Conservation (phyloP, 2,797 vertebrate species). For the Muscicapa comitata region DNA sequence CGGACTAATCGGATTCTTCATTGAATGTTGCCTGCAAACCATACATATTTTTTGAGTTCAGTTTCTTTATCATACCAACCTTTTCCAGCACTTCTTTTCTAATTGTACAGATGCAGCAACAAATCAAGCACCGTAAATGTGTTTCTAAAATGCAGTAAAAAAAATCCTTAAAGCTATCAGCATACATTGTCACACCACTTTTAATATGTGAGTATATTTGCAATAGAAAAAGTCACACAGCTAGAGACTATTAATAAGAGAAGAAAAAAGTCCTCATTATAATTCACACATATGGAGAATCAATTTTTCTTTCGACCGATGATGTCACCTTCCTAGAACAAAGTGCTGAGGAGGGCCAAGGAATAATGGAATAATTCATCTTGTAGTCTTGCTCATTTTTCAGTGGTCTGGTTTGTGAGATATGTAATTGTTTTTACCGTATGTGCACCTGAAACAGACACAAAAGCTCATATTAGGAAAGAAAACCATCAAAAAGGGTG, state of each 20-base stretch:
- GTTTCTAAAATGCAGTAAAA: slow-evolving; percentile 24
- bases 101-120: slow-evolving; percentile 8
- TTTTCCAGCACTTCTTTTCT: slow-evolving; percentile 37
- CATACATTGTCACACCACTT: neutral
- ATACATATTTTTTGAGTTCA: neutral
- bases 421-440: neutral
- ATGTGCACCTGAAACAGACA: neutral
- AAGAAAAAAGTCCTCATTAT: neutral
- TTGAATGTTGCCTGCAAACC: slow-evolving; percentile 7
- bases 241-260: neutral
- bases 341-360: neutral
- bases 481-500: neutral
- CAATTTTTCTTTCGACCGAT: neutral
- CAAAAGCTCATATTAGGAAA: neutral
- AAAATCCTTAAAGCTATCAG: neutral
- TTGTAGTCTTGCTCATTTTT: neutral
- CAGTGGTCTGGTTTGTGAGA: neutral
- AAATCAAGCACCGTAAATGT: neutral
- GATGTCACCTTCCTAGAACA: slow-evolving; percentile 26
- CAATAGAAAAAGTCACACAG: neutral
- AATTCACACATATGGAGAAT: slow-evolving; percentile 18
- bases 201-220: slow-evolving; percentile 29
- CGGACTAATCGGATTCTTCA: slow-evolving; percentile 38
- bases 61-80: slow-evolving; percentile 36
- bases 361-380: neutral